Conservation (phyloP, 2,113 vertebrate species). For the Myotis lucifugus region DNA sequence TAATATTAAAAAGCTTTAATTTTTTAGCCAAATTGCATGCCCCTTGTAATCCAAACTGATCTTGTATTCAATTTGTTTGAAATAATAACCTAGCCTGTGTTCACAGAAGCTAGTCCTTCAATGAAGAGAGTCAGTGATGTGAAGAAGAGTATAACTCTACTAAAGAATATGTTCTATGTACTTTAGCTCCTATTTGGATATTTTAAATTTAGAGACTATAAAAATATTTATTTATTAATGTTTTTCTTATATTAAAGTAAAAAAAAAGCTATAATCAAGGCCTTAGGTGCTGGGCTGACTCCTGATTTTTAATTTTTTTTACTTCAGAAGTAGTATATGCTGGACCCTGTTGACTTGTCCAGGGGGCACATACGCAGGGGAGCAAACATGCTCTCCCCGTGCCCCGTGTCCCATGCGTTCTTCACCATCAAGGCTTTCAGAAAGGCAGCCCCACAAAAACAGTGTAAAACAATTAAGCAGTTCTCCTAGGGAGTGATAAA, state of each 20-base stretch:
- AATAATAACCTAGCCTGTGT: neutral
- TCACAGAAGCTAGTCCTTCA: neutral
- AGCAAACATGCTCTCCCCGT: neutral
- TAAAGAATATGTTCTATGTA: neutral
- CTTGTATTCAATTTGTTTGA: neutral
- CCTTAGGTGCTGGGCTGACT: neutral
- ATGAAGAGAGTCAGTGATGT: neutral
- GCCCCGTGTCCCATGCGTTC: neutral
- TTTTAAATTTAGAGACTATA: neutral
- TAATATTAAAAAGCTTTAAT: neutral
- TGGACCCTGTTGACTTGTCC: neutral
- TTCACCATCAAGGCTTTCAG: neutral
- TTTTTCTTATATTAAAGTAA: neutral
- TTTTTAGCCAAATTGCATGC: neutral
- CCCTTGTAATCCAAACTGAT: neutral
- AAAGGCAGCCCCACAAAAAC: neutral
- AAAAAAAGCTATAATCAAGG: neutral
- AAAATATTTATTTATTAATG: constrained; percentile 4
- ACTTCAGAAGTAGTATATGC: neutral
- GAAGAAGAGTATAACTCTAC: neutral
- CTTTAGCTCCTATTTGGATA: neutral
- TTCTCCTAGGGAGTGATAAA: too few relatives aligned
- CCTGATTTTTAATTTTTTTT: neutral
- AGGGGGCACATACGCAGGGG: neutral
- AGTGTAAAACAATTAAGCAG: neutral